Base-by-base conservation (phyloP, 2,797 vertebrate genomes). In the Aulostomus chinensis region DNA sequence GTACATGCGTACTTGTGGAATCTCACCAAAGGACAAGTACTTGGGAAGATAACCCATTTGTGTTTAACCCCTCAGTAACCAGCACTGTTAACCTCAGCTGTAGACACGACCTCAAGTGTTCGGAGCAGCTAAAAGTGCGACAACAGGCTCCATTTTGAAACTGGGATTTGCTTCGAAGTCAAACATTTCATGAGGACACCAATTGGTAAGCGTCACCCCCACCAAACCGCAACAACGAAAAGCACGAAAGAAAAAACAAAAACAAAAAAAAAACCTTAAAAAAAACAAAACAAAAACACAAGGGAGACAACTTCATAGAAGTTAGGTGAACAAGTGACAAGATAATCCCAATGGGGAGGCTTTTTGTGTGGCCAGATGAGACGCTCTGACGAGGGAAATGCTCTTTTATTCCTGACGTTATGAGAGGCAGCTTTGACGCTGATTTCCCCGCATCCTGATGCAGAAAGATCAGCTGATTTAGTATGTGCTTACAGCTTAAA, bases 241-340 rank as follows among this genome's bases (percentile, higher is more conserved):
- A 85, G 83, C 72, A 85, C 68, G 77, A 74, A 76, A 70, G 16
- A 7, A 31, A 72, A 63, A 51, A 70, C 24, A 25, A 25, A 8
- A 33, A 12, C 5, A 34, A 35, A 13, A 63, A 63, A 10, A 75
- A 85, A 68, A 34, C 46, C 40, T 15, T 28, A 5, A 68, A 54
- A 65, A 68, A 49, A 21, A 50, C 29, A 71, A 70, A 63, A 57
- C 60, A 57, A 62, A 37, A 47, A 74, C 78, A 83, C 73, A 81
- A 83, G 85, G 85, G 85, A 88, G 91, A 92, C 95, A 98, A 99
- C 97, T 99, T 99, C 97, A 99, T 93, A 97, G 96, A 98, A 99
- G 97, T 99, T 86, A 92, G 82, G 86, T 83, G 80, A 89, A 87
- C 81, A 83, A 86, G 76, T 80, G 86, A 87, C 74, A 58, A 89